Evolutionary conservation across 2,113 vertebrate species (phyloP).

Genomic region (Ailurus styani): DNA sequence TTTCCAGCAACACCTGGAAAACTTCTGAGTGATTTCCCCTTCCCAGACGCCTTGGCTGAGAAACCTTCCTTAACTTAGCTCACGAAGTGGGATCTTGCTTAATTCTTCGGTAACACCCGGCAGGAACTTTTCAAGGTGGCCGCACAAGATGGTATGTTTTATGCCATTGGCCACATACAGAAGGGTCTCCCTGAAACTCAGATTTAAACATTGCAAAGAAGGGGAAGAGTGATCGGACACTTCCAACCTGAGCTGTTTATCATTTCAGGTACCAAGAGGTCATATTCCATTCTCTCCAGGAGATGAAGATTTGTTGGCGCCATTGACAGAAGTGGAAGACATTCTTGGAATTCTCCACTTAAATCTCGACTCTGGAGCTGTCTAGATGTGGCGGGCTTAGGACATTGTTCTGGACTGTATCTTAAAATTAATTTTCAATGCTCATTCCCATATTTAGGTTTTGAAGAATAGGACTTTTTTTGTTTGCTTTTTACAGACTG

Average conservation of each 20-base stretch:
- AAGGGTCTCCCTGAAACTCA: background rate
- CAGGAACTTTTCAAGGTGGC: background rate
- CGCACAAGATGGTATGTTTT: background rate
- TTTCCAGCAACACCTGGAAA: background rate
- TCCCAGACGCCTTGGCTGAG: background rate
- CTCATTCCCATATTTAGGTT: background rate
- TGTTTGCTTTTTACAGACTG: background rate
- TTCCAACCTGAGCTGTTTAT: background rate
- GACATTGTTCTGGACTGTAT: background rate
- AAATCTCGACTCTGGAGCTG: slow-evolving; percentile 24
- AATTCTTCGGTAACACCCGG: too few relatives aligned
- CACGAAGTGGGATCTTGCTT: background rate
- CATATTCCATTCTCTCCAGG: background rate
- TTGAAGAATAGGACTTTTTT: background rate
- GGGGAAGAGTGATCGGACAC: background rate
- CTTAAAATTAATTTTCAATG: background rate
- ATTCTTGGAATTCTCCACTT: slow-evolving; percentile 39
- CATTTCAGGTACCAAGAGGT: slow-evolving; percentile 2
- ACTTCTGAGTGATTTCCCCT: background rate
- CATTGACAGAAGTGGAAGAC: background rate
- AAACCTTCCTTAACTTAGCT: background rate
- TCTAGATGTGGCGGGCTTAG: background rate
- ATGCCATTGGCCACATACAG: background rate
- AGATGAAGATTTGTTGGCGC: background rate
- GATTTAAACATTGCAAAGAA: background rate